Conservation (phyloP, 2,797 vertebrate genomes). For the Pyrocephalus nanus region DNA sequence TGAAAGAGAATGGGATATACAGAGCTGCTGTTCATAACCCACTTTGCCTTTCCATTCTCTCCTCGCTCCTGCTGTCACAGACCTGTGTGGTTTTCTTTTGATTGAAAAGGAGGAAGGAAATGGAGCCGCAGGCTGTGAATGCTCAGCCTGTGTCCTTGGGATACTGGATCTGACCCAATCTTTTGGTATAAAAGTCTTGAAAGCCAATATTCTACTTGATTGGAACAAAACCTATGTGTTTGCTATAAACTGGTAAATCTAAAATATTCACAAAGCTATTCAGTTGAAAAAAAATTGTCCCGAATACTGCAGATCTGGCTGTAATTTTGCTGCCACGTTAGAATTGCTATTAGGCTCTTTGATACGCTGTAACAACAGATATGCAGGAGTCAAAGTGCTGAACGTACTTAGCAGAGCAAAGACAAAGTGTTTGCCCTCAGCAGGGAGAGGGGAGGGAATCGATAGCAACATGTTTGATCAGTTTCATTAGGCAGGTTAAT, state of each 20-base stretch:
- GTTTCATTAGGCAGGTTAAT: neutral
- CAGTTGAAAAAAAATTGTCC: neutral
- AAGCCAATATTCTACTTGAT: neutral
- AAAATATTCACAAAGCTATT: neutral
- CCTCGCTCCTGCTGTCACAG: neutral
- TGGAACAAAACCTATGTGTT: neutral
- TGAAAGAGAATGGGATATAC: neutral
- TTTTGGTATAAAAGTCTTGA: neutral
- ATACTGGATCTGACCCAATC: neutral
- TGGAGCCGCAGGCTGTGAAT: neutral
- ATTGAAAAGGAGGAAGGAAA: neutral
- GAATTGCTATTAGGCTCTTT: neutral
- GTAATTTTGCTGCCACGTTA: neutral
- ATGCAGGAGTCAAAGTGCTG: neutral
- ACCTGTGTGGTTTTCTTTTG: neutral
- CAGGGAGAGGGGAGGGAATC: neutral
- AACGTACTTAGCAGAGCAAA: neutral
- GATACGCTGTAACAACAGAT: neutral
- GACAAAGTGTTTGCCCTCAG: neutral
- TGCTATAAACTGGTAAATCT: neutral
- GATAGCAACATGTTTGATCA: neutral
- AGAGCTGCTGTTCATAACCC: neutral
- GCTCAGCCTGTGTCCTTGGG: neutral
- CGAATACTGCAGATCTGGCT: neutral
- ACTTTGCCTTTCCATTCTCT: neutral